Percentiles rank a stretch among this genome's conserved stretches.
Evolutionary conservation across 1,140 invertebrate species (phyloP).

Genomic region (Sweltsa coloradensis): DNA sequence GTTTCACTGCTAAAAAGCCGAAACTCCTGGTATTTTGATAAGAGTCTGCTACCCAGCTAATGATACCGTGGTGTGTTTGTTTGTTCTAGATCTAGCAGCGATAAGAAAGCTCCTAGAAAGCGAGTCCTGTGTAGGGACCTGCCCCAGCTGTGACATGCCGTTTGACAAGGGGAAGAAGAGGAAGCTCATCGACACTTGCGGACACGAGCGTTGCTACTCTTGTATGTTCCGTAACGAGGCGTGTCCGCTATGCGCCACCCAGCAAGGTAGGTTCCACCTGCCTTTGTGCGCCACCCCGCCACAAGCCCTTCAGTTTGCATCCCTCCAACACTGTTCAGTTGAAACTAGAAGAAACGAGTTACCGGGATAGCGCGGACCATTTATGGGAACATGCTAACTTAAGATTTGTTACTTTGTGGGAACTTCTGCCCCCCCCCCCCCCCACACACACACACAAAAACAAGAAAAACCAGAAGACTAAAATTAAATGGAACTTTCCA

Average conservation of each 20-base stretch:
- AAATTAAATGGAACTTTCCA: no score
- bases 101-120: slow-evolving; percentile 49
- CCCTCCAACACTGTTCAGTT: no score
- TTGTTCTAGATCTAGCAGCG: slow-evolving; percentile 57
- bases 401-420: no score
- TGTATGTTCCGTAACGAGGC: slow-evolving; percentile 84
- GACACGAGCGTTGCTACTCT: slow-evolving; percentile 86
- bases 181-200: slow-evolving; percentile 84
- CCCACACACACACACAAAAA: no score
- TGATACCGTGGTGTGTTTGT: slow-evolving; percentile 6
- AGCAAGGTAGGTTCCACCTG: neutral
- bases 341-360: no score
- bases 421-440: no score
- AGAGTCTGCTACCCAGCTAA: neutral
- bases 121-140: slow-evolving; percentile 41
- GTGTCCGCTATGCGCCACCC: slow-evolving; percentile 68
- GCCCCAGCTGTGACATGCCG: slow-evolving; percentile 78
- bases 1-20: no score
- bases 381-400: no score
- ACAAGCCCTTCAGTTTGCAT: neutral
- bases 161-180: slow-evolving; percentile 92
- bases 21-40: no score
- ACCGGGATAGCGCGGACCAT: no score
- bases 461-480: no score
- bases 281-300: neutral